Evolutionary conservation across 2,888 invertebrate genomes (phyloP).

Genomic region (Eupithecia vulgata): DNA sequence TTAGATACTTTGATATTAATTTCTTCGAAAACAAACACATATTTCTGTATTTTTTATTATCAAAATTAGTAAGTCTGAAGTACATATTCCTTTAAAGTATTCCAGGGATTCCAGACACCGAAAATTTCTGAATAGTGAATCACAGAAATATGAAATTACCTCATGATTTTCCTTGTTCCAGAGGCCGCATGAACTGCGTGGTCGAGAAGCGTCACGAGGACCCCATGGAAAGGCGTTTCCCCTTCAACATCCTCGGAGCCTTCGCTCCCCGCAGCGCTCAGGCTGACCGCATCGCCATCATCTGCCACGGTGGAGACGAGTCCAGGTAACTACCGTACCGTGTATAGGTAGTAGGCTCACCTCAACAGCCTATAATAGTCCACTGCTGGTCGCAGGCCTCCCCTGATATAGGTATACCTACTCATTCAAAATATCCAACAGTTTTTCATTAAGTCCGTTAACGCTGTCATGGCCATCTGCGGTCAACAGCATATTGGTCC

Average conservation of each 20-base stretch:
- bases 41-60: neutral
- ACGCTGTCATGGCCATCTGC: no score
- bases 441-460: no score
- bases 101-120: no score
- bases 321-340: conserved; percentile 58
- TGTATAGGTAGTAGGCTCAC: neutral
- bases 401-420: no score
- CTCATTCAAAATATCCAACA: neutral
- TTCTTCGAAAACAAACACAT: neutral
- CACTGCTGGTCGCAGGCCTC: no score
- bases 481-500: no score
- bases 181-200: conserved; percentile 94
- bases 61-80: neutral
- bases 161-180: conserved; percentile 51
- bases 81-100: neutral
- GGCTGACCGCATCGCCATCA: conserved; percentile 94
- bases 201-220: conserved; percentile 94
- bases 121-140: no score
- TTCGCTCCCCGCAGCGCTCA: conserved; percentile 81
- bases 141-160: neutral
- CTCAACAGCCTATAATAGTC: no score
- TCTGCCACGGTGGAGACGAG: conserved; percentile 93
- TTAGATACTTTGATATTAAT: neutral
- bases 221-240: conserved; percentile 86
- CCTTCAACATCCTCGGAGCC: conserved; percentile 79